A percentile compares a stretch with the other conserved stretches of the same genome.
phyloP scores from a whole-genome alignment of 2,797 vertebrate genomes.

The Galagoides demidoff region DNA sequence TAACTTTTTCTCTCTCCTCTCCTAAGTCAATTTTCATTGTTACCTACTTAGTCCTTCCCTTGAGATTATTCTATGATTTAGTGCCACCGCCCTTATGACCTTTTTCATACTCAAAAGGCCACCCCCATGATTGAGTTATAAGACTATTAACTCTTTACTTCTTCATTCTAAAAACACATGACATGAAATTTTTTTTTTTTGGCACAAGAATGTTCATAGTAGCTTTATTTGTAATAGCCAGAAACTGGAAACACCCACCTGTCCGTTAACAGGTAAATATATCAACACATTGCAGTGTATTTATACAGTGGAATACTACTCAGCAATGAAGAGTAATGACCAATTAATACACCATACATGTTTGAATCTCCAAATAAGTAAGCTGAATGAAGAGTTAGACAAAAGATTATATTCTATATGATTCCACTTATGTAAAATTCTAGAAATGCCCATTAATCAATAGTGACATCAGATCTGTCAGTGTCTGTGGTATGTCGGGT shows the following conservation, averaged over 20 bases:
- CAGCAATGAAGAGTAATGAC: background rate
- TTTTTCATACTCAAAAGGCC: too few species aligned
- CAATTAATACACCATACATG: background rate
- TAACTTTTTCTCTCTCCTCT: too few species aligned
- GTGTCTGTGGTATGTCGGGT: background rate
- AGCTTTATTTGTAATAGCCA: constrained; percentile 44
- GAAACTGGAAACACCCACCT: constrained; percentile 25
- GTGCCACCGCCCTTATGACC: too few species aligned
- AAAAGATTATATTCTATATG: background rate
- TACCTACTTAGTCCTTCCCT: too few species aligned
- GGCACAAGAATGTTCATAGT: background rate
- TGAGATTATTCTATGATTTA: too few species aligned
- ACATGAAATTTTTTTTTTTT: too few species aligned
- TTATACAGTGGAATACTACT: background rate
- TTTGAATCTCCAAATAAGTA: constrained; percentile 38
- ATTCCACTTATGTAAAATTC: background rate
- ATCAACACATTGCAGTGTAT: background rate
- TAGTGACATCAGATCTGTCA: background rate
- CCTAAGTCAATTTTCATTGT: too few species aligned
- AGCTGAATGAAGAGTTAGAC: background rate
- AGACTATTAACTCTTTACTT: too few species aligned
- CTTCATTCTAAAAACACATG: too few species aligned
- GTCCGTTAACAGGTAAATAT: background rate
- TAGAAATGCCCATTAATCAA: constrained; percentile 9
- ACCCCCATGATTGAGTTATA: too few species aligned